These are phyloP conservation scores for Limnodromus scolopaceus DNA, from an alignment of 2,797 vertebrate genomes.

Conservation along the genomic window DNA sequence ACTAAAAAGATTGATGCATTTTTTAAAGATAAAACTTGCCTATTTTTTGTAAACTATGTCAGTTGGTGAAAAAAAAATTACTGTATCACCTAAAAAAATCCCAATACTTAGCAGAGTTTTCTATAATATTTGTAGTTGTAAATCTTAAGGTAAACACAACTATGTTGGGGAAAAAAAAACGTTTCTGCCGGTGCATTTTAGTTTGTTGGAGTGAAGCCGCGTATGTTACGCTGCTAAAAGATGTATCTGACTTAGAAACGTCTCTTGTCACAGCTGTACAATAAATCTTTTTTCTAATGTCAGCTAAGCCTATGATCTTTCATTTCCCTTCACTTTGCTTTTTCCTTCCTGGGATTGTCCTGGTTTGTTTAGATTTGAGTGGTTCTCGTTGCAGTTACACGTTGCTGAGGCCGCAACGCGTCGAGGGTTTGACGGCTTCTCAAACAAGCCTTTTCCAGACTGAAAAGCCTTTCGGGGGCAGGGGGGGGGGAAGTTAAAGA, in stretches of 20 bases:
- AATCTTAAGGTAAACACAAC: neutral
- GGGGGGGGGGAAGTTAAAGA: neutral
- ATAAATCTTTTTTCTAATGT: neutral
- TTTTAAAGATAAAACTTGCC: neutral
- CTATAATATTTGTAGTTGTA: neutral
- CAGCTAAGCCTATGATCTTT: neutral
- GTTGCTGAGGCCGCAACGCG: neutral
- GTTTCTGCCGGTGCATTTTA: neutral
- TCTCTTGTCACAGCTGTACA: neutral
- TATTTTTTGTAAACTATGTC: neutral
- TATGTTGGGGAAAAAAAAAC: fast-evolving
- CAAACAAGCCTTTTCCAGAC: neutral
- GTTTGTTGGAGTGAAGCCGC: neutral
- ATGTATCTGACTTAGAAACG: neutral
- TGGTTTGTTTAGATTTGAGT: neutral
- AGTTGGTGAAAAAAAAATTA: neutral
- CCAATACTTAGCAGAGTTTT: neutral
- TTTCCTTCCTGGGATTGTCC: neutral
- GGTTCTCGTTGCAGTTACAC: neutral
- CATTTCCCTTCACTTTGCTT: neutral
- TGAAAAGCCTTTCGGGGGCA: neutral
- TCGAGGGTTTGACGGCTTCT: neutral
- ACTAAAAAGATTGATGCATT: neutral
- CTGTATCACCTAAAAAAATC: neutral
- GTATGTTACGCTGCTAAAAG: neutral